Evolutionary conservation across 1,140 invertebrate genomes (phyloP), one percentile per base, ranked within the genome.

Genomic region (Zaprionus nigranus): DNA sequence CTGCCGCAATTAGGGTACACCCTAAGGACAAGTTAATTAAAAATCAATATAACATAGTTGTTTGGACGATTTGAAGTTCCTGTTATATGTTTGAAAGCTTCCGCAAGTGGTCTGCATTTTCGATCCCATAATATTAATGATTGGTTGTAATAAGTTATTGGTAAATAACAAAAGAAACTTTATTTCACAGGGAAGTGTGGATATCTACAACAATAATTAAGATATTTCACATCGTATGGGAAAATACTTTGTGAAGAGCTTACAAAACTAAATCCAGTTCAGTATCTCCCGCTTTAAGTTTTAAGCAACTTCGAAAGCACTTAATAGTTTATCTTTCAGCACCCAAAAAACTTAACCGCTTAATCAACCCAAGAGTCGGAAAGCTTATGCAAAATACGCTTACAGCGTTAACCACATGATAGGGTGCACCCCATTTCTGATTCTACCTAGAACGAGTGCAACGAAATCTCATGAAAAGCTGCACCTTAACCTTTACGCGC

Each of bases 41-140:
- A 79, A 79, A 77, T 79, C 74, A 77, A 79, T 79, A 68, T 51
- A 51, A 11, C 46, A 51, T 51, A 51, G 2, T 22, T 24, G 24
- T 51, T 11, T 20, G 46, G 46, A 11, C 46, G 0, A 12, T 20
- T 22, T 49, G 3, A 49, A 46, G 5, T 30, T 30, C 1, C 28
- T 30, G 28, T 30, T 9, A 7, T 30, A 9, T 7, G 28, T 30
- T 9, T 7, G 28, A 6, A 7, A 30, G 28, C 0, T 30, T 30
- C 3, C 7, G 28, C 28, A 11, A 34, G 30, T 34, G 30, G 30
- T 11, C 30, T 3, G 9, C 7, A 9, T 7, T 9, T 30, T 9
- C 30, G 30, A 34, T 34, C 9, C 26, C 26, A 28, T 28, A 7
- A 28, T 6, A 28, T 28, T 28, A 0, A 7, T 28, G 1, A 7